Percentiles rank a stretch among this genome's conserved stretches.
Conservation (phyloP, 2,797 vertebrate species). For the Avahi laniger region DNA sequence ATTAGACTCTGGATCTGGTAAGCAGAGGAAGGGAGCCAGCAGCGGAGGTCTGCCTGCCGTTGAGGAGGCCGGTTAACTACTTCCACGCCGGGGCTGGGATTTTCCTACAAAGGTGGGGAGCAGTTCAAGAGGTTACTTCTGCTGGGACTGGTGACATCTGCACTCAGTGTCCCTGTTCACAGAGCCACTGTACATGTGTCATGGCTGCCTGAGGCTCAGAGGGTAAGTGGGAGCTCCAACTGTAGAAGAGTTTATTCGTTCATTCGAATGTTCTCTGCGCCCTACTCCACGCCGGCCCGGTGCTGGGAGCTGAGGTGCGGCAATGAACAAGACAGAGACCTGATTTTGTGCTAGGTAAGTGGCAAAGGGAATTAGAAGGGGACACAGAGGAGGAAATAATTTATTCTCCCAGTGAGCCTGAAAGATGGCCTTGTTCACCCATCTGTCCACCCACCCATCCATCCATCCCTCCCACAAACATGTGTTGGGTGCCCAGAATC, state of each 20-base stretch:
- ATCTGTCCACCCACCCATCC: neutral
- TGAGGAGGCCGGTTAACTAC: neutral
- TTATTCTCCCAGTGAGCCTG: neutral
- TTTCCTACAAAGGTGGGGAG: neutral
- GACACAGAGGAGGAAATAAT: neutral
- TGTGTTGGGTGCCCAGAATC: neutral
- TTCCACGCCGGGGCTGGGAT: neutral
- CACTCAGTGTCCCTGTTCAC: rapidly evolving
- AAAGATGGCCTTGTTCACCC: neutral
- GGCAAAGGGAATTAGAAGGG: neutral
- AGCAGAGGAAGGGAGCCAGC: neutral
- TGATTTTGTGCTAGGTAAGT: neutral
- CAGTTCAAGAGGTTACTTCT: neutral
- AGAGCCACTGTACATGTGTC: rapidly evolving
- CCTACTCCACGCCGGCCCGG: neutral
- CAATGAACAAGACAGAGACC: neutral
- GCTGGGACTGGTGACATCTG: neutral
- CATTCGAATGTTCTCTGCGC: neutral
- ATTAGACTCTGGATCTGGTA: constrained; percentile 40
- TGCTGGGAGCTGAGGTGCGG: neutral
- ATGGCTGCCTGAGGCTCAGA: neutral
- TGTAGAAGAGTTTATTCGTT: neutral
- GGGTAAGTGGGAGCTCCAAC: neutral
- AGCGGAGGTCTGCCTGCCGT: neutral
- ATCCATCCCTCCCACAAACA: neutral